phyloP scores from a whole-genome alignment of 2,888 invertebrate genomes.

The Cryptus viduatorius region DNA sequence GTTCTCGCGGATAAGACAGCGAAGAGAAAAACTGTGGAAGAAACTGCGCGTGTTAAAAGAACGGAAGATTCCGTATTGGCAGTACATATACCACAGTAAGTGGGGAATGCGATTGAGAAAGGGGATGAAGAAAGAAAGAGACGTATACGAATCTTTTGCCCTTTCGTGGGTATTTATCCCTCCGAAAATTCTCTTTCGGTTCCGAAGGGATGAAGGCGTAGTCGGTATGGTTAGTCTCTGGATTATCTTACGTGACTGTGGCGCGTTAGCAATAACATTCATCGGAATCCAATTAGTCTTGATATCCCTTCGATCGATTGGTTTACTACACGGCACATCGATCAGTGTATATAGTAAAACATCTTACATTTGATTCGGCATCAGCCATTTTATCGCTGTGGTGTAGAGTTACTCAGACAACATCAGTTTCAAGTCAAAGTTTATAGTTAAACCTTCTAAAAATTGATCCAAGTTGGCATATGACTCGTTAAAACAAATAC shows the following conservation, averaged over 20 bases:
- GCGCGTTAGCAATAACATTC: conserved; percentile 4
- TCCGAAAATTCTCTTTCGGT: neutral
- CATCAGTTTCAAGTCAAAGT: neutral
- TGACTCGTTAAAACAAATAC: neutral
- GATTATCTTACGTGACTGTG: conserved; percentile 5
- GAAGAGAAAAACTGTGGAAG: neutral
- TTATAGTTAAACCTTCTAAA: neutral
- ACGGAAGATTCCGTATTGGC: neutral
- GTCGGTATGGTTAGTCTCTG: neutral
- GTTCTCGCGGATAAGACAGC: conserved; percentile 13
- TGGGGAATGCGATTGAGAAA: neutral
- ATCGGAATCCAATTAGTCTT: conserved; percentile 7
- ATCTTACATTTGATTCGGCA: neutral
- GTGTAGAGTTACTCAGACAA: too few species aligned
- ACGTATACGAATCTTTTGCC: neutral
- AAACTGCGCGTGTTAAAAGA: conserved; percentile 22
- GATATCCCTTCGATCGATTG: neutral
- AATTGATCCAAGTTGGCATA: neutral
- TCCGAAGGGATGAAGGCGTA: conserved; percentile 4
- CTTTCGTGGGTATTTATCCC: neutral
- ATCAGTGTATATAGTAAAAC: neutral
- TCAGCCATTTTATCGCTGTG: neutral
- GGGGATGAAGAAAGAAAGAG: conserved; percentile 4
- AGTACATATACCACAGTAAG: neutral
- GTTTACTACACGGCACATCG: neutral